Percentiles rank a stretch among this genome's conserved stretches.
These are phyloP conservation scores for Chamaea fasciata DNA, from an alignment of 2,113 vertebrate genomes.

Conservation along the genomic window DNA sequence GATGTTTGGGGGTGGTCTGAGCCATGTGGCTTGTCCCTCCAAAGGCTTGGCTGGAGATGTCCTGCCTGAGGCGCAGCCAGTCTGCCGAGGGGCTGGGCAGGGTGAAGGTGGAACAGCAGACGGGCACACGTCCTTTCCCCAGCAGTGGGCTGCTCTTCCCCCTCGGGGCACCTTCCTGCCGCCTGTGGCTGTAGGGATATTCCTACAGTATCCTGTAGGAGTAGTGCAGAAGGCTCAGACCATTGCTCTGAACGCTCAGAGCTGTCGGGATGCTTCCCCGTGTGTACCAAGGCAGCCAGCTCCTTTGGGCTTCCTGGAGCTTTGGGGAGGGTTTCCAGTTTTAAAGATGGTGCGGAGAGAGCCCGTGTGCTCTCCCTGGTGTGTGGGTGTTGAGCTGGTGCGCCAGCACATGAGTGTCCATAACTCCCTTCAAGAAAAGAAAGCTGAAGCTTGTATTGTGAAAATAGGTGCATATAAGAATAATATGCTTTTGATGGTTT, in stretches of 20 bases:
- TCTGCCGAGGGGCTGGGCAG: background rate
- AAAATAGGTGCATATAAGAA: background rate
- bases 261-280: background rate
- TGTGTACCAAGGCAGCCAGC: background rate
- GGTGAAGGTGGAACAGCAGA: background rate
- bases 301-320: background rate
- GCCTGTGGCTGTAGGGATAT: background rate
- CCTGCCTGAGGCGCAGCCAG: background rate
- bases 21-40: background rate
- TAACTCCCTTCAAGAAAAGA: background rate
- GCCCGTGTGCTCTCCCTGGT: background rate
- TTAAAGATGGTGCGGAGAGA: background rate
- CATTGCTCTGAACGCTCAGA: background rate
- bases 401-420: background rate
- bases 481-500: background rate
- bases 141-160: background rate
- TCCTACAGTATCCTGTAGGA: background rate
- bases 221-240: background rate
- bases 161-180: accelerated
- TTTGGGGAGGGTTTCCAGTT: background rate
- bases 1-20: background rate
- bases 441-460: background rate
- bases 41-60: background rate
- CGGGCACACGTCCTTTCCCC: background rate
- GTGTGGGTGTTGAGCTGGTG: background rate